phyloP scores from a whole-genome alignment of 2,888 invertebrate genomes.

The Druceiella hillmani region DNA sequence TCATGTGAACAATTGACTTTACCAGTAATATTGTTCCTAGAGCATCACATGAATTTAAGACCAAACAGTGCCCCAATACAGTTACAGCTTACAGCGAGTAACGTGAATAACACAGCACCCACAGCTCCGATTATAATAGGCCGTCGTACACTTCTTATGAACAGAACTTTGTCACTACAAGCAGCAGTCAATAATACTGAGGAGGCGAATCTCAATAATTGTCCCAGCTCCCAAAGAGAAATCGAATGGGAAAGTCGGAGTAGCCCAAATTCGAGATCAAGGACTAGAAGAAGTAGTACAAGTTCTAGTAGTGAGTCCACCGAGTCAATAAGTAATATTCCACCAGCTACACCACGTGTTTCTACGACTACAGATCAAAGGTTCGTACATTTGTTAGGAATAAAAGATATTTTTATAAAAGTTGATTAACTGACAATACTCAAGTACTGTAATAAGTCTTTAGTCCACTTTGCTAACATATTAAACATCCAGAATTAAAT shows the following conservation, averaged over 20 bases:
- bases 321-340: conserved; percentile 36
- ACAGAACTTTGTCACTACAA: conserved; percentile 40
- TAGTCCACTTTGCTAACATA: no score
- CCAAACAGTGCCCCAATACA: conserved; percentile 47
- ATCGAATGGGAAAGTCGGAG: no score
- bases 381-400: no score
- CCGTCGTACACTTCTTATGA: conserved; percentile 42
- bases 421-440: no score
- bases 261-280: no score
- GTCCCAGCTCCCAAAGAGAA: no score
- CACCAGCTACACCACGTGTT: conserved; percentile 30
- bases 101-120: conserved; percentile 39
- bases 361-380: conserved; percentile 38
- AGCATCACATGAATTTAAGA: conserved; percentile 43
- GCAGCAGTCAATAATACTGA: conserved; percentile 44
- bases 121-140: conserved; percentile 45
- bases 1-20: conserved; percentile 39
- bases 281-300: conserved; percentile 37
- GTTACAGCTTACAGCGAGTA: conserved; percentile 44
- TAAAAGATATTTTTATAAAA: no score
- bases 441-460: no score
- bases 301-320: conserved; percentile 42
- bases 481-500: no score
- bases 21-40: conserved; percentile 45
- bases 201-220: no score